A percentile compares a stretch with the other conserved stretches of the same genome.
Evolutionary conservation across 2,888 invertebrate species (phyloP).

Genomic region (Galeopsomyia nigrocyanea): DNA sequence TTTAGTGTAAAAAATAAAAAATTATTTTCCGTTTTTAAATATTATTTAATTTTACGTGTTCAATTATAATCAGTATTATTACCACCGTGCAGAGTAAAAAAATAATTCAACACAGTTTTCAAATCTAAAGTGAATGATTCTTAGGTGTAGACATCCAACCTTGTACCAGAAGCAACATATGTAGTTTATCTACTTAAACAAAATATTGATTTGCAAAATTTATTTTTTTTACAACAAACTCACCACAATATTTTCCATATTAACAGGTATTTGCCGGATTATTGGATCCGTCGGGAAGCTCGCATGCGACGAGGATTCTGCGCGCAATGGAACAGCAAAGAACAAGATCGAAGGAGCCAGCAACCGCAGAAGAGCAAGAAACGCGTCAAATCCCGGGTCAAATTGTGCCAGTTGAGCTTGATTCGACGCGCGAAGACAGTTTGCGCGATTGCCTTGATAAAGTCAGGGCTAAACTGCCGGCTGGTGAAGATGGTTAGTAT

Average conservation of each 20-base stretch:
- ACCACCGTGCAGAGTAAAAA: too few species aligned
- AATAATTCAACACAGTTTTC: too few species aligned
- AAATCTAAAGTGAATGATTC: too few species aligned
- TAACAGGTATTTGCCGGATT: conserved; percentile 80
- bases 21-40: too few species aligned
- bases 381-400: conserved; percentile 68
- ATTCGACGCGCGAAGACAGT: conserved; percentile 84
- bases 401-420: conserved; percentile 81
- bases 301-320: conserved; percentile 75
- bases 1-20: too few species aligned
- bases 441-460: conserved; percentile 84
- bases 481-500: conserved; percentile 82
- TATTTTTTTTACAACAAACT: too few species aligned
- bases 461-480: conserved; percentile 84
- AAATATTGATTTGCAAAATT: too few species aligned
- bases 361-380: conserved; percentile 67
- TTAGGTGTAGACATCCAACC: too few species aligned
- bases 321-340: conserved; percentile 75
- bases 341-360: conserved; percentile 66
- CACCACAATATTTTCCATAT: not conserved
- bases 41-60: too few species aligned
- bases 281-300: conserved; percentile 71
- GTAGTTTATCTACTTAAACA: too few species aligned
- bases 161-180: too few species aligned
- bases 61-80: too few species aligned